Evolutionary conservation across 2,113 vertebrate species (phyloP).

Genomic region (Genyomyrus donnyi): DNA sequence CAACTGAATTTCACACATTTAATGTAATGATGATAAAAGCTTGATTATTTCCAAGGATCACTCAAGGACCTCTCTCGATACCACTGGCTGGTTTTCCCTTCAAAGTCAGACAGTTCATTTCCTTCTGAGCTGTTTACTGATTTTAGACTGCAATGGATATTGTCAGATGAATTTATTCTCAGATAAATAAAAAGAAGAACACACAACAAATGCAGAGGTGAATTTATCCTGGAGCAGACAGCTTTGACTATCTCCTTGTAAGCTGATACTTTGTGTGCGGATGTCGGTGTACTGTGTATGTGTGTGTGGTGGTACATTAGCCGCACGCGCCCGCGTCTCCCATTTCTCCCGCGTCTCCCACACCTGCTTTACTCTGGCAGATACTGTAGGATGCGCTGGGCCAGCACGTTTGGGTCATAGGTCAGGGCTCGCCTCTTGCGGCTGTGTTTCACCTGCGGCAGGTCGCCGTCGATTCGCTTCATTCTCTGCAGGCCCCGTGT

Average conservation of each 20-base stretch:
- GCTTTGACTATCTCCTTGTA: constrained; percentile 19
- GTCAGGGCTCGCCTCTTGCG: constrained; percentile 29
- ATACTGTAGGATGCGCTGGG: constrained; percentile 56
- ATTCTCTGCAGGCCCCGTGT: constrained; percentile 53
- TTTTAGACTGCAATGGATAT: constrained; percentile 9
- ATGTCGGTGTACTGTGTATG: constrained; percentile 1
- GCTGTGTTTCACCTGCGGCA: constrained; percentile 39
- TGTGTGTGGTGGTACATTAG: background rate
- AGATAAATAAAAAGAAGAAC: constrained; percentile 1
- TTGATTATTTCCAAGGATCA: background rate
- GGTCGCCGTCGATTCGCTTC: constrained; percentile 53
- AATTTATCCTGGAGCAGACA: constrained; percentile 13
- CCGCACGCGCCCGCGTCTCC: background rate
- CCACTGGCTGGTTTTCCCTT: background rate
- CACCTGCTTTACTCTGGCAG: constrained; percentile 45
- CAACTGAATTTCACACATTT: background rate
- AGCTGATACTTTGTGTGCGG: background rate
- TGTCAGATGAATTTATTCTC: constrained; percentile 7
- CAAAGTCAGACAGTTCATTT: background rate
- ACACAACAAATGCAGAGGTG: constrained; percentile 10
- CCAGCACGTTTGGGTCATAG: constrained; percentile 53
- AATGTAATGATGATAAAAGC: background rate
- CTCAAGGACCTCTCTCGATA: no score
- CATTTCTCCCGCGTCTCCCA: background rate
- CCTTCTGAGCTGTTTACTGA: background rate